Base-by-base conservation (phyloP, 2,113 vertebrate species). In the Stegastes partitus region DNA sequence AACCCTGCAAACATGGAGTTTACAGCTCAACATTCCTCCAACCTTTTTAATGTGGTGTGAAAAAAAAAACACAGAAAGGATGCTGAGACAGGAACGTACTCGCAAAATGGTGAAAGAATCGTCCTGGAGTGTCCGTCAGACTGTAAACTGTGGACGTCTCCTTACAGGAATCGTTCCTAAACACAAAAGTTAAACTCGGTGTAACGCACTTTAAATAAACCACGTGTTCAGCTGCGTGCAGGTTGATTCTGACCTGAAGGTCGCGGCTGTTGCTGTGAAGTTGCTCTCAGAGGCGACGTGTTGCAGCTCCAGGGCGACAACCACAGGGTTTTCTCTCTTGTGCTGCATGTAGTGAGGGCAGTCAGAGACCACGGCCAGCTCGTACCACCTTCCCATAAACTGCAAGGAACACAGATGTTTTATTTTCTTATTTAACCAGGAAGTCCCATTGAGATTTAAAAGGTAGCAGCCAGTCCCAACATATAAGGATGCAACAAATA, bases 331-430 rank as follows among this genome's bases (percentile, higher is more conserved):
- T 68, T 76, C 68, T 55, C 89, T 95, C 82, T 96, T 88, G n/a
- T 86, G 91, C 69, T 89, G 90, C 88, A 96, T 84, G 94, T 95
- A 97, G 0, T 83, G 19, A 31, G 83, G 94, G 79, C 96, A 98
- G 8, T 94, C 96, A 0, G 96, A 96, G 12, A 93, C 96, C 0
- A 95, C 77, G 0, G 94, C 96, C 0, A 96, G 11, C 5, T 95
- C 95, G 0, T 94, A 96, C 98, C 98, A 99, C 62, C 94, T 96
- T 2, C 97, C 98, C 86, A 93, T 79, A 47, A 94, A 93, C 95
- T 95, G 87, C 5, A 74, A 22, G 22, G 2, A 39, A 67, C 12
- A 67, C 1, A 21, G 5, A 23, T n/a, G n/a, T n/a, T n/a, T n/a
- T n/a, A n/a, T n/a, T n/a, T n/a, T n/a, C n/a, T n/a, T n/a, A n/a